Base-by-base conservation (phyloP, 92 coral and sea anemone species). In the Montipora capitata region DNA sequence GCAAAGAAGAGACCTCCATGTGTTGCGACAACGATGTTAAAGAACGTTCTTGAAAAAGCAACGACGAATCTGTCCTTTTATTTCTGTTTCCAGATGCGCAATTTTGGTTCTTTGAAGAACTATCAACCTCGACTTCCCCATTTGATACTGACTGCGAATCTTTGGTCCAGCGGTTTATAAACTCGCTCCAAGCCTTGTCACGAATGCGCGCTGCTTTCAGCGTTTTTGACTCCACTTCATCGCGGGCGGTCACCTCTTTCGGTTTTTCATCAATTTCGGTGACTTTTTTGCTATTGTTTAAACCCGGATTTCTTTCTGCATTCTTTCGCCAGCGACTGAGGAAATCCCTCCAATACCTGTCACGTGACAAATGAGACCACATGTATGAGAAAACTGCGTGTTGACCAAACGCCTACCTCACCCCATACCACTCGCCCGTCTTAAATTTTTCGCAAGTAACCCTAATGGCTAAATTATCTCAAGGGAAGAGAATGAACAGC, bases 131-230 rank as follows among this genome's bases (percentile, higher is more conserved):
- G 38, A 35, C 35, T 73, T 27, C 35, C 35, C 44, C 74, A 5
- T 72, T 83, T 39, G 56, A 35, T 58, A 17, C 58, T 48, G 71
- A 81, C 58, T 15, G 70, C 64, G 71, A 81, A 85, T 87, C 89
- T 12, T 81, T 45, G n/a, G 89, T 92, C 95, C 95, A 92, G 38
- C 95, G 92, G 56, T 43, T 44, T 74, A 16, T 88, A 54, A 92
- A 92, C 12, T 75, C 69, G 16, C 64, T 68, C 87, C 85, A 72
- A 4, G 68, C 54, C 0, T 27, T 74, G 40, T 74, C 40, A 42
- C 78, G 20, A 10, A 77, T 17, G 67, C 74, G 40, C 18, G 7
- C 66, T 10, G 10, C 38, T 7, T 45, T 43, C 58, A 40, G 63
- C 7, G 2, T 35, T 54, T 27, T 27, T 49, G 18, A 14, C 13